phyloP scores from a whole-genome alignment of 2,113 vertebrate genomes.

The Tringa solitaria region DNA sequence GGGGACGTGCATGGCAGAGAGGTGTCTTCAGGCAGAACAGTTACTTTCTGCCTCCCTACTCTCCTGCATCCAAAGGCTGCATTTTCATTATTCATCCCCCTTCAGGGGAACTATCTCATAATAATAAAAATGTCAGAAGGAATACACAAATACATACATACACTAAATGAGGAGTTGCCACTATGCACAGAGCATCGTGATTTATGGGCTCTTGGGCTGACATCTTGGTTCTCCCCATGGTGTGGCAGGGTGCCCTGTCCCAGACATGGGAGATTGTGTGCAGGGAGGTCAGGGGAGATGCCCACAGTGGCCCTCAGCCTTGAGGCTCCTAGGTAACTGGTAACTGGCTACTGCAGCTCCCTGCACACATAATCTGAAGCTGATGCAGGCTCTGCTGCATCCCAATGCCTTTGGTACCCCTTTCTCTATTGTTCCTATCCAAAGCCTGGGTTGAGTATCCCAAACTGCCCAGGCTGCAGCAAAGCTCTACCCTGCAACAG shows the following conservation, averaged over 20 bases:
- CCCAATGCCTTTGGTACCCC: not conserved
- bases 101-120: conserved; percentile 71
- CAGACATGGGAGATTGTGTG: rapidly evolving
- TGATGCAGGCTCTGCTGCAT: not conserved
- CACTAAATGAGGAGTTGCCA: conserved; percentile 70
- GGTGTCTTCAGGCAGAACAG: not conserved
- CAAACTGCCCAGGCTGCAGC: not conserved
- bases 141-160: conserved; percentile 78
- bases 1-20: rapidly evolving
- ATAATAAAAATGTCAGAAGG: conserved; percentile 87
- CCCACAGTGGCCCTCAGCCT: not conserved
- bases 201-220: conserved; percentile 72
- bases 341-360: not conserved
- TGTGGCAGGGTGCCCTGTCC: not conserved
- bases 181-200: conserved; percentile 65
- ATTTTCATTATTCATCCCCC: conserved; percentile 83
- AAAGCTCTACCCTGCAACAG: not conserved
- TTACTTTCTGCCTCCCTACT: conserved; percentile 38
- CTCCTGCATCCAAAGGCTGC: conserved; percentile 62
- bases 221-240: rapidly evolving
- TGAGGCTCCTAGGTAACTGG: not conserved
- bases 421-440: not conserved
- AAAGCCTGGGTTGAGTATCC: not conserved
- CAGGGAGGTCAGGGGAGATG: not conserved
- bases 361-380: rapidly evolving